Evolutionary conservation across 1,140 invertebrate species (phyloP), one percentile per base, ranked within the genome.

Genomic region (Leptinotarsa defecta): DNA sequence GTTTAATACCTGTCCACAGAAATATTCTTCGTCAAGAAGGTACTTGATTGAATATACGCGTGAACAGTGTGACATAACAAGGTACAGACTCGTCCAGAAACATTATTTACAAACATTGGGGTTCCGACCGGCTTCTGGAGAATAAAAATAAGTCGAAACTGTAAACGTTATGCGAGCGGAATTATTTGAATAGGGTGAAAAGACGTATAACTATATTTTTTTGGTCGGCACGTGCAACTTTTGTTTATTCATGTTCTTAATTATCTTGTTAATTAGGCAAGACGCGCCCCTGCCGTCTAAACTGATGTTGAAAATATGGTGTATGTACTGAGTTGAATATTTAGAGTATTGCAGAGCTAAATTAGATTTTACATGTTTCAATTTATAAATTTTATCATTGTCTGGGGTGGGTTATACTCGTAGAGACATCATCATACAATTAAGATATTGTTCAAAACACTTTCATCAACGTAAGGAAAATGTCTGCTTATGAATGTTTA

Each of bases 121-220:
- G 52, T 57, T 57, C 11, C 11, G 13, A 24, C 2, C 3, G 13
- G 64, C 64, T 67, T 67, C 64, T 67, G 64, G 20, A 24, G 19
- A 67, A 20, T 67, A 34, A 67, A 67, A 67, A 67, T 67, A 67
- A 67, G 64, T 67, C 64, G 24, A 34, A 24, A 24, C 20, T 24
- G 19, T 19, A 67, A 22, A 67, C 6, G 52, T 19, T 17, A 57
- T 17, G 13, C 15, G 15, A 57, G 52, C 52, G 52, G 52, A 57
- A 57, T 57, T 19, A 57, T 15, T 57, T 57, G n/a, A 57, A 57
- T 57, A 8, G 52, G 52, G 52, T 57, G 52, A 57, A 19, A 57
- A 57, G 52, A 57, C 6, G 52, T 19, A 17, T 43, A 22, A 1
- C 20, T 22, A 11, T 57, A 5, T 57, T 57, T 57, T 15, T 57